Conservation (phyloP, 2,888 invertebrate genomes). For the Agrochola circellaris region DNA sequence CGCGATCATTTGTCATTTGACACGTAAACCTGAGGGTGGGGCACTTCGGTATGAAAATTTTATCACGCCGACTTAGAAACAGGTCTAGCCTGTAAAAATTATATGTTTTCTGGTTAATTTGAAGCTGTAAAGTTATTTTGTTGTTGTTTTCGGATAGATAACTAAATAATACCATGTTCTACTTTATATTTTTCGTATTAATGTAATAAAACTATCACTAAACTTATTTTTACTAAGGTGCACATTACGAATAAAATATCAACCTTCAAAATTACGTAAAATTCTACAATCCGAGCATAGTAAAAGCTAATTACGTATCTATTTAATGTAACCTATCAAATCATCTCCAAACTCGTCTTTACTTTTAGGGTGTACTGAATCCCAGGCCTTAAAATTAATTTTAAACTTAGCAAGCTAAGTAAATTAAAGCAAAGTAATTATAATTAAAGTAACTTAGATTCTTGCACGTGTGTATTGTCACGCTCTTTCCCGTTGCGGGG, state of each 20-base stretch:
- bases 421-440: constrained; percentile 18
- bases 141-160: background rate
- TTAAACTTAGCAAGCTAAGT: background rate
- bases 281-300: background rate
- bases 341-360: background rate
- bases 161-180: background rate
- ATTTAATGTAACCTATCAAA: background rate
- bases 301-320: background rate
- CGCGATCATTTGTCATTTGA: constrained; percentile 56
- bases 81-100: background rate
- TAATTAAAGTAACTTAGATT: constrained; percentile 45
- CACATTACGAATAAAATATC: background rate
- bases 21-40: constrained; percentile 64
- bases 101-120: constrained; percentile 35
- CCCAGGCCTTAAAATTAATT: background rate
- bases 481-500: constrained; percentile 53
- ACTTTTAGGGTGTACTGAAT: background rate
- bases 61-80: constrained; percentile 28
- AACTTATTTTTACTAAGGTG: background rate
- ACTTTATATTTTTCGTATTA: background rate
- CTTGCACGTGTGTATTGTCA: constrained; percentile 54
- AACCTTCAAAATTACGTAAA: background rate
- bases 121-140: background rate
- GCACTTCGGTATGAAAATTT: constrained; percentile 51
- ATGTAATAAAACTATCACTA: background rate